Conservation (phyloP, 2,113 vertebrate species). For the Emydocephalus ijimae region DNA sequence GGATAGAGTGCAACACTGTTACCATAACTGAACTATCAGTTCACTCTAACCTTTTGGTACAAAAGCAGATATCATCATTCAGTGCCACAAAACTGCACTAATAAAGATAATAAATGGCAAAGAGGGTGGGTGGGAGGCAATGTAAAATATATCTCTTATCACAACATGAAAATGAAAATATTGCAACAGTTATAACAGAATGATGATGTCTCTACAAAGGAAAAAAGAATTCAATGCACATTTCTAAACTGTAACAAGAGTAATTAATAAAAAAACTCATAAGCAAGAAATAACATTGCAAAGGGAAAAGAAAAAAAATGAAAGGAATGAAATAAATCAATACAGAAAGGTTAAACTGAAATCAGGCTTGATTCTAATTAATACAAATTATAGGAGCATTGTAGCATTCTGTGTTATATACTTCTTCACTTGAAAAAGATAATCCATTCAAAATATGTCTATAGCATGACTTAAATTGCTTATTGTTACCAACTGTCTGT, state of each 20-base stretch:
- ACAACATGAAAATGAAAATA: slow-evolving; percentile 57
- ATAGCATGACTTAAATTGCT: slow-evolving; percentile 54
- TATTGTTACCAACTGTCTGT: slow-evolving; percentile 45
- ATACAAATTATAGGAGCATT: slow-evolving; percentile 34
- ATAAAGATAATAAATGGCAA: slow-evolving; percentile 58
- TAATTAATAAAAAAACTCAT: background rate
- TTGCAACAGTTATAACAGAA: slow-evolving; percentile 1
- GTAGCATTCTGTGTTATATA: slow-evolving; percentile 43
- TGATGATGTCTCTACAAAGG: slow-evolving; percentile 16
- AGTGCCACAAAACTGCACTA: slow-evolving; percentile 55
- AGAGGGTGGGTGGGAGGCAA: slow-evolving; percentile 38
- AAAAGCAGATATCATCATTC: slow-evolving; percentile 67
- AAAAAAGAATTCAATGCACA: background rate
- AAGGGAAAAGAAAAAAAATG: slow-evolving; percentile 11
- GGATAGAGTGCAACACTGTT: slow-evolving; percentile 40
- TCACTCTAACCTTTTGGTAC: background rate
- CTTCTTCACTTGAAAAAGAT: slow-evolving; percentile 26
- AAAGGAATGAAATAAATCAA: slow-evolving; percentile 32
- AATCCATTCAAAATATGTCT: slow-evolving; percentile 41
- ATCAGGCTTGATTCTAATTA: slow-evolving; percentile 29
- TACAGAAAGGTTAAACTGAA: slow-evolving; percentile 44
- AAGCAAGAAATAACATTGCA: slow-evolving; percentile 51
- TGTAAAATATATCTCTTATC: slow-evolving; percentile 21
- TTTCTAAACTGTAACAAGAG: background rate
- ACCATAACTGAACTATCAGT: slow-evolving; percentile 48